Percentiles rank a stretch among this genome's conserved stretches.
phyloP scores from a whole-genome alignment of 1,140 invertebrate genomes.

The Bombus breviceps region DNA sequence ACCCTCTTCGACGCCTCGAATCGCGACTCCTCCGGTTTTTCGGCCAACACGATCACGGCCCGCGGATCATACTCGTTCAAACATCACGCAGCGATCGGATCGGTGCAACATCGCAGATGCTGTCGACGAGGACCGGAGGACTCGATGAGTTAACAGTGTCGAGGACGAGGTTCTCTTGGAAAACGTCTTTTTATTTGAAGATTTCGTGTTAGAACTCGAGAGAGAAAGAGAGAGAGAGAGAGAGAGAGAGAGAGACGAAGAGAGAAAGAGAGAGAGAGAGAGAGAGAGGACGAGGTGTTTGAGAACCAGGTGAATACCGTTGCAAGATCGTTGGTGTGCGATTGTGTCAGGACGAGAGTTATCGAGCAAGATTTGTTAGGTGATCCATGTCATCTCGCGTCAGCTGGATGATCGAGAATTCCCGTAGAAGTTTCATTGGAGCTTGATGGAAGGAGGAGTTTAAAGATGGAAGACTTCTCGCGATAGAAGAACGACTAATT shows the following conservation, averaged over 20 bases:
- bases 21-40: slow-evolving; percentile 19
- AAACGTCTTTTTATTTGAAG: neutral
- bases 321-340: neutral
- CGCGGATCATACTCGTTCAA: neutral
- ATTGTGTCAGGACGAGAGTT: neutral
- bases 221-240: neutral
- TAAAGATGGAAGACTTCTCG: no score
- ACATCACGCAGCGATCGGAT: neutral
- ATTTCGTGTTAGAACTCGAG: neutral
- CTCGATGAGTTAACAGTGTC: neutral
- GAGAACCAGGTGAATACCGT: neutral
- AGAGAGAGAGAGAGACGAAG: no score
- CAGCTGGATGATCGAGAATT: neutral
- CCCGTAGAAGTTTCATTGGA: neutral
- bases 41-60: neutral
- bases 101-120: neutral
- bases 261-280: no score
- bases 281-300: no score
- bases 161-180: neutral
- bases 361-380: no score
- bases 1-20: slow-evolving; percentile 26
- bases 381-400: neutral
- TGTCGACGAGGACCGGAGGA: neutral
- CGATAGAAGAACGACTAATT: no score
- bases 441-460: neutral